Base-by-base conservation (phyloP, 2,113 vertebrate genomes). In the Cinclus cinclus region DNA sequence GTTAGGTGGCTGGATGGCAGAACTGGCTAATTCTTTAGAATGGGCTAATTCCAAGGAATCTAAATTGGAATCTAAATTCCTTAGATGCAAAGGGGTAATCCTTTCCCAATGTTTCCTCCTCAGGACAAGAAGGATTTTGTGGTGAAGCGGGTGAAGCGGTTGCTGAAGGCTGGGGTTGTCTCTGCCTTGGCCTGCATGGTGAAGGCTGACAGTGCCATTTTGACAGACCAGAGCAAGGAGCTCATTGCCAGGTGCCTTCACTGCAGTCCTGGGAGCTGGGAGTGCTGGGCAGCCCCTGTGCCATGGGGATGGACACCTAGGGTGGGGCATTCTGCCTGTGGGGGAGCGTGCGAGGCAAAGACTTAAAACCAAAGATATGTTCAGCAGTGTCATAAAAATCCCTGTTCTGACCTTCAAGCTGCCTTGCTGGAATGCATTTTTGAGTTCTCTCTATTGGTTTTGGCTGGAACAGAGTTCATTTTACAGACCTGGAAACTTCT, bases 61-160 rank as follows among this genome's bases (percentile, higher is more conserved):
- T 37, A 37, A 37, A 37, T 37, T 37, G 50, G 27, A 52, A 52
- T 52, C 30, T 28, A 52, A 17, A 52, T 28, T 52, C 50, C 27
- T 52, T 30, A 11, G 52, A 50, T 64, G 44, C 56, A 7, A 2
- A 37, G 46, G 46, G 30, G 31, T 88, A 10, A 92, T 55, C 41
- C 49, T 8, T 92, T 67, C 49, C 11, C 28, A 42, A 82, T 80
- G 91, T 62, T 41, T 18, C 37, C 81, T 74, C 33, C 70, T 39
- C 89, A 99, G 99, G 99, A 99, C 97, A 99, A 99, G 97, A 99
- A 99, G 90, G 99, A 99, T 90, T 99, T 99, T 35, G 97, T 99
- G 73, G 96, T 98, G 50, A 98, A 97, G 83, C 97, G 99, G 53
- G 99, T 99, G 84, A 99, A 99, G 80, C 97, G 97, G 75, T 76